phyloP scores from a whole-genome alignment of 2,888 invertebrate species.

The Hydropsyche betteni region DNA sequence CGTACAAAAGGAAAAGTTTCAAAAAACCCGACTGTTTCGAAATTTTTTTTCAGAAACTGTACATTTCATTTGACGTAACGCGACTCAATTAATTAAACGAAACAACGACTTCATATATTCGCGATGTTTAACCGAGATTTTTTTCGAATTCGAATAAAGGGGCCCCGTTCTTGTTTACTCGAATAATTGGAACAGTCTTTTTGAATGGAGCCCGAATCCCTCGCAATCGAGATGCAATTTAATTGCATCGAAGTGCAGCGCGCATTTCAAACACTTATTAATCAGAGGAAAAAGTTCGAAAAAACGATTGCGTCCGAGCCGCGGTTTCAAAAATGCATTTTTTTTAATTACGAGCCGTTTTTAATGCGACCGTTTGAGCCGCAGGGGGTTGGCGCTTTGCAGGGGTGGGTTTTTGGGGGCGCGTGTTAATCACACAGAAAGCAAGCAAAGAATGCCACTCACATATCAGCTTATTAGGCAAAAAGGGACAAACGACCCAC shows the following conservation, averaged over 20 bases:
- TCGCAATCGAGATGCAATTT: constrained; percentile 10
- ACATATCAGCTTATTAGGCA: constrained; percentile 48
- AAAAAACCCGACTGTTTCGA: no score
- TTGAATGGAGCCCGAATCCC: neutral
- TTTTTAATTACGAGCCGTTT: neutral
- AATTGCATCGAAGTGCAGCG: constrained; percentile 6
- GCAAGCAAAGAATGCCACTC: constrained; percentile 48
- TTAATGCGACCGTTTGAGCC: no score
- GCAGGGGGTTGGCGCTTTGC: no score
- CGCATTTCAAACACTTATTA: no score
- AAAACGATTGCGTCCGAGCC: neutral
- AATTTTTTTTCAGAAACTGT: no score
- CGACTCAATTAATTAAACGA: no score
- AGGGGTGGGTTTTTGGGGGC: neutral
- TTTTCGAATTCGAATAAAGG: neutral
- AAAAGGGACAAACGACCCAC: constrained; percentile 1
- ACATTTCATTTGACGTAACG: no score
- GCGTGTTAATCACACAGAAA: constrained; percentile 46
- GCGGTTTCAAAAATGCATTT: neutral
- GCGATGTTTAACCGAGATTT: no score
- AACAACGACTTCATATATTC: no score
- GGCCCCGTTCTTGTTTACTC: constrained; percentile 21
- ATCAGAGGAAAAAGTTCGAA: no score
- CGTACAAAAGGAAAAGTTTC: no score
- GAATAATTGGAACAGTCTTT: constrained; percentile 34